Evolutionary conservation across 2,113 vertebrate species (phyloP), one percentile per base, ranked within the genome.

Genomic region (Sander vitreus): DNA sequence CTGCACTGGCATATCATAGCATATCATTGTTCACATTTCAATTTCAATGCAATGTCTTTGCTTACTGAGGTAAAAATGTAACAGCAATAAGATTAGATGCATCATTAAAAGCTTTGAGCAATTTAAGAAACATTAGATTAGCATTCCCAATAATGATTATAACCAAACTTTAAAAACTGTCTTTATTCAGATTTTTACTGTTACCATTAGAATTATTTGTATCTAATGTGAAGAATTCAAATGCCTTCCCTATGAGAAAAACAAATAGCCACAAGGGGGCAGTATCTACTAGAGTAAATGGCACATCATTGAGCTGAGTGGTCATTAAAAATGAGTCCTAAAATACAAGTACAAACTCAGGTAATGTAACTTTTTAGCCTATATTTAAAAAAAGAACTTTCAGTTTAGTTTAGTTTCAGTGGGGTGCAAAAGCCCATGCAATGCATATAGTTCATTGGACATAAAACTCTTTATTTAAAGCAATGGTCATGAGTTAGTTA

Each of bases 251-350:
- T 21, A 2, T 53, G 10, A 66, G 45, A 27, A 33, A 4, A 16
- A 21, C 3, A 4, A 16, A 27, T 27, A 11, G 7, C 84, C 92
- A 92, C 87, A 59, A 78, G 88, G 76, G 53, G 82, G 81, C 85
- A 78, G 81, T 47, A 63, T 83, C 62, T 25, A 80, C 82, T 19
- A 86, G 25, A 57, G 18, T 25, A 81, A 81, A 72, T 0, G 1
- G 5, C 5, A 68, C 6, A 13, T 12, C 2, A 66, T 63, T 0
- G n/a, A n/a, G n/a, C n/a, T n/a, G 30, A 54, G 48, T 43, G 39
- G 39, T 43, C 27, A 25, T 65, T 27, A n/a, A 43, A 59, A 2
- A 59, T 6, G 11, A 33, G 27, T 47, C 14, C 21, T 68, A 23
- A 80, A 16, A 62, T 6, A 51, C 13, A 78, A 33, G 21, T 2